phyloP scores from a whole-genome alignment of 2,888 invertebrate species.

The Fragum fragum region DNA sequence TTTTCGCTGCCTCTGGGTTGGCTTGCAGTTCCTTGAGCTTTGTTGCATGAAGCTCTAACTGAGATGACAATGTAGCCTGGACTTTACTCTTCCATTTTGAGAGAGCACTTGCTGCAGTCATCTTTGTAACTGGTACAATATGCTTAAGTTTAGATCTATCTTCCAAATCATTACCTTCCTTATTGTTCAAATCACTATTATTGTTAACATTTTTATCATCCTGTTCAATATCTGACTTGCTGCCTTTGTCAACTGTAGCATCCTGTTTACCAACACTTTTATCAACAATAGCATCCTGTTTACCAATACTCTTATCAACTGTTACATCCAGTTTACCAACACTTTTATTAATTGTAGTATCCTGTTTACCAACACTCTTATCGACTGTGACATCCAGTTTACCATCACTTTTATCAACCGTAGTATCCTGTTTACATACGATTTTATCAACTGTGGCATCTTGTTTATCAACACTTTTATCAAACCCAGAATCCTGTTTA shows the following conservation, averaged over 20 bases:
- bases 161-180: slow-evolving; percentile 35
- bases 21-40: slow-evolving; percentile 42
- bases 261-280: background rate
- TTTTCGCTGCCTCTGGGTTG: slow-evolving; percentile 40
- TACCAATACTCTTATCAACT: too few relatives aligned
- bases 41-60: slow-evolving; percentile 56
- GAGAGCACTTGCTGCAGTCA: slow-evolving; percentile 52
- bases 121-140: slow-evolving; percentile 45
- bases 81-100: slow-evolving; percentile 61
- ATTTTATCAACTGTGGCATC: background rate
- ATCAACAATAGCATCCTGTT: too few relatives aligned
- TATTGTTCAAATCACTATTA: slow-evolving; percentile 36
- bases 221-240: background rate
- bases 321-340: too few relatives aligned
- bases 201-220: slow-evolving; percentile 10
- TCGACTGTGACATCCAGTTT: too few relatives aligned
- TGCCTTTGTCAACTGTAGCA: background rate
- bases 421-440: too few relatives aligned
- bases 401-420: too few relatives aligned
- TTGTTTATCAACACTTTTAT: background rate
- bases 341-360: background rate
- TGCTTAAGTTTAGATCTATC: slow-evolving; percentile 24
- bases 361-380: background rate
- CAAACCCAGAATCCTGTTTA: too few relatives aligned
- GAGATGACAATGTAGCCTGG: slow-evolving; percentile 48